Evolutionary conservation across 2,113 vertebrate species (phyloP).

Genomic region (Otocyon megalotis): DNA sequence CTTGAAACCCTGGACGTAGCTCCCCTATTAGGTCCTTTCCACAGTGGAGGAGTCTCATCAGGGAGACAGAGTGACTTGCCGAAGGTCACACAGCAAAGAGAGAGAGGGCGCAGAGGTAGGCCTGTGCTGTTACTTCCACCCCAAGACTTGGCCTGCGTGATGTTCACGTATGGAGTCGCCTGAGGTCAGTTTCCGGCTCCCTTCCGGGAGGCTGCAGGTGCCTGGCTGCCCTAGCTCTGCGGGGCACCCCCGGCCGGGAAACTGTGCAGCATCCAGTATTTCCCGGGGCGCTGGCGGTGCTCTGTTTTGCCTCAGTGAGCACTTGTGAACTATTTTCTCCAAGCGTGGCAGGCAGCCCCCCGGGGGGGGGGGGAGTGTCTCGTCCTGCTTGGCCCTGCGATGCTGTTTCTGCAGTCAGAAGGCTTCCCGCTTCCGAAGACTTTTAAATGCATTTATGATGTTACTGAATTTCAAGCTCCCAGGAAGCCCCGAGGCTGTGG

Average conservation of each 20-base stretch:
- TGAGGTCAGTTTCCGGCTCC: not conserved
- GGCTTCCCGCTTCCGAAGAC: not conserved
- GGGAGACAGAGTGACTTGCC: not conserved
- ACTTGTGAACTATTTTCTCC: not conserved
- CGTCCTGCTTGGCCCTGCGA: accelerated
- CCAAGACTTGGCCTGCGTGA: accelerated
- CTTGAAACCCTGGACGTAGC: accelerated
- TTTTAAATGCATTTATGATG: not conserved
- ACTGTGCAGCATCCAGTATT: not conserved
- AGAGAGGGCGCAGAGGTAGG: not conserved
- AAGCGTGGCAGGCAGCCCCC: not conserved
- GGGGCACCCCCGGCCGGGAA: accelerated
- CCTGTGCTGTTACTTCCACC: accelerated
- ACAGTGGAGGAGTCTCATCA: not conserved
- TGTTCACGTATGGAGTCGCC: accelerated
- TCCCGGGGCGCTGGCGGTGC: accelerated
- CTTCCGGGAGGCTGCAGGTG: accelerated
- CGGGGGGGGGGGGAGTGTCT: not conserved
- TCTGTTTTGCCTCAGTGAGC: not conserved
- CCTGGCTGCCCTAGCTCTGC: accelerated
- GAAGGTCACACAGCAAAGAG: not conserved
- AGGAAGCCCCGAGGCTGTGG: not conserved
- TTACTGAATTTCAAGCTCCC: not conserved
- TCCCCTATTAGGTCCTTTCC: accelerated
- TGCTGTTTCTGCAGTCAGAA: not conserved